Conservation (phyloP, 2,797 vertebrate species). For the Siniperca undulata region DNA sequence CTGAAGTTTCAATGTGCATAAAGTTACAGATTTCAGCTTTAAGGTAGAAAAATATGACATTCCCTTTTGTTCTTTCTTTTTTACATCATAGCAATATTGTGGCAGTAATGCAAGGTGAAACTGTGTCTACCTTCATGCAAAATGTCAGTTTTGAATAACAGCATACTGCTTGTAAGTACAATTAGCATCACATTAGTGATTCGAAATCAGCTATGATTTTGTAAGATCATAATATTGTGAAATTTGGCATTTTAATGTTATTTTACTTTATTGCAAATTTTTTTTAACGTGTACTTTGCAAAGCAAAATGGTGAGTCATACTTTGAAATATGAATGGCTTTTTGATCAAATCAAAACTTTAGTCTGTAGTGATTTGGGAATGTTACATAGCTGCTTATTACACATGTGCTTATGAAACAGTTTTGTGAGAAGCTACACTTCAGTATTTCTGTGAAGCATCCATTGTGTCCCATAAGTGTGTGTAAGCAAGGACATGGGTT, state of each 20-base stretch:
- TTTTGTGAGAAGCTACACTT: slow-evolving; percentile 47
- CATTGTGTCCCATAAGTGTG: slow-evolving; percentile 47
- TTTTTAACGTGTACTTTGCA: slow-evolving; percentile 23
- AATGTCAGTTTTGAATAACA: slow-evolving; percentile 40
- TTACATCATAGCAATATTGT: slow-evolving; percentile 47
- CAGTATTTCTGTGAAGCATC: slow-evolving; percentile 50
- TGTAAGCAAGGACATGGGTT: slow-evolving; percentile 36
- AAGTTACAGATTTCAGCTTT: slow-evolving; percentile 38
- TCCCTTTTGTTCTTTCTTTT: slow-evolving; percentile 29
- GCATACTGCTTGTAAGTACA: slow-evolving; percentile 38
- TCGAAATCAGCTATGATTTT: slow-evolving; percentile 36
- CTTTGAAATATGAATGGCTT: slow-evolving; percentile 23
- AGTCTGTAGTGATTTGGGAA: slow-evolving; percentile 30
- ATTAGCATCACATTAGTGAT: slow-evolving; percentile 43
- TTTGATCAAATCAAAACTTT: slow-evolving; percentile 53
- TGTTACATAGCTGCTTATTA: slow-evolving; percentile 41
- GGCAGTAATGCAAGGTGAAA: slow-evolving; percentile 46
- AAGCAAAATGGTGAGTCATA: slow-evolving; percentile 23
- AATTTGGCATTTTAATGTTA: slow-evolving; percentile 24
- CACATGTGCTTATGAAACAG: slow-evolving; percentile 41
- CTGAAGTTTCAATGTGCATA: slow-evolving; percentile 29
- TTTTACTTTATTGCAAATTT: slow-evolving; percentile 33
- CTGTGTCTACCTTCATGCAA: slow-evolving; percentile 38
- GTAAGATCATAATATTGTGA: slow-evolving; percentile 50
- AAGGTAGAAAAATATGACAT: slow-evolving; percentile 6